Evolutionary conservation across 2,888 invertebrate species (phyloP), one percentile per base, ranked within the genome.

Genomic region (Agrotis exclamationis): DNA sequence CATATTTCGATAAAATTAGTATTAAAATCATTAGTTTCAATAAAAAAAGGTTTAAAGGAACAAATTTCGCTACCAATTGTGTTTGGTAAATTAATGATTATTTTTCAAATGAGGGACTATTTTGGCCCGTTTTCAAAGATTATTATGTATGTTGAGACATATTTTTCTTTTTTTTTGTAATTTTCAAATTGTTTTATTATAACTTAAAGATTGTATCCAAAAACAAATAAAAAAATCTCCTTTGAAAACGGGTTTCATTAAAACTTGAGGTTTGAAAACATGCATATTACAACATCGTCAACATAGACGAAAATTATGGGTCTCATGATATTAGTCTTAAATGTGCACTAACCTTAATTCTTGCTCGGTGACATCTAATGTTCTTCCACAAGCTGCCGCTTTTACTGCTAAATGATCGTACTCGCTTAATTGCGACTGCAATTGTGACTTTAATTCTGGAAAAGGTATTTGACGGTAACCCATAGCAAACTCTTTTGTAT

Each of bases 11-110:
- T 79, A 82, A 75, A 68, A 74, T 65, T 60, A 54, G 82, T 79
- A 63, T 82, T 77, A 74, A 73, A 77, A 82, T 65, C 7, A 82
- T 81, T 80, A 85, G 75, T 85, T 83, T 48, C 14, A 63, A 64
- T 62, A 33, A 75, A 75, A 82, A 72, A 60, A 74, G 68, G 77
- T 79, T 73, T 73, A 57, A 70, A 88, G 89, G 91, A 88, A 85
- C 84, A 89, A 93, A 94, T 94, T 93, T 91, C 86, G 94, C 95
- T 95, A 95, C 95, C 94, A 93, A 90, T 89, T 86, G 74, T 79
- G 75, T 87, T 89, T 88, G 89, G 84, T 76, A 64, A 79, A 82
- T 84, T 76, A 82, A 77, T 83, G 69, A 79, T 84, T 79, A 79
- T 74, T 80, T 69, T 70, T 71, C 0, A 69, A 63, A 59, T 75